Evolutionary conservation across 2,113 vertebrate genomes (phyloP).

Genomic region (Echinops telfairi): DNA sequence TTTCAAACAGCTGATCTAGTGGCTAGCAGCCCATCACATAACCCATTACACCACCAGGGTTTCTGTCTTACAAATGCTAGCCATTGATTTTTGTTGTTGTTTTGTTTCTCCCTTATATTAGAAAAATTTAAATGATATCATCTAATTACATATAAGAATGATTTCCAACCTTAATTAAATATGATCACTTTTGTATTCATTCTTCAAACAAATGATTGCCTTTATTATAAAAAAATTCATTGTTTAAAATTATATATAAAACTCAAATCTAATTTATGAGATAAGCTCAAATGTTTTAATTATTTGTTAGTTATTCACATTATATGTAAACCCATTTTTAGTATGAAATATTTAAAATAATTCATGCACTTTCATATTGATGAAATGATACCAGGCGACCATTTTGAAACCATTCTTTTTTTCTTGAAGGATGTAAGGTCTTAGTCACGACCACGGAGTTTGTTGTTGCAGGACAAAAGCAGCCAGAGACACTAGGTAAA

Average conservation of each 20-base stretch:
- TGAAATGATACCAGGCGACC: neutral
- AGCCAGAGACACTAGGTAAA: neutral
- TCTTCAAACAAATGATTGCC: neutral
- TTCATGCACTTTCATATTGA: neutral
- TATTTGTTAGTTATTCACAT: neutral
- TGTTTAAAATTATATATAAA: neutral
- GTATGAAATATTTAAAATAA: slow-evolving; percentile 8
- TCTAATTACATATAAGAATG: neutral
- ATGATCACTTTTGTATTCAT: neutral
- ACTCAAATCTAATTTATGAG: neutral
- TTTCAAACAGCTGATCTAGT: no score
- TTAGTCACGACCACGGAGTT: neutral
- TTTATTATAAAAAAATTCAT: slow-evolving; percentile 13
- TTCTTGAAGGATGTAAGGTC: neutral
- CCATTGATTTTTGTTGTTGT: neutral
- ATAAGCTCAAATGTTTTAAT: slow-evolving; percentile 28
- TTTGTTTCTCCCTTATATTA: neutral
- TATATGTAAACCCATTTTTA: slow-evolving; percentile 13
- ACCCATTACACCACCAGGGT: no score
- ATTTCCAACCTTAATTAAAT: neutral
- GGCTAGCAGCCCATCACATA: no score
- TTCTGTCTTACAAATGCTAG: no score
- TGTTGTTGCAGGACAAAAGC: neutral
- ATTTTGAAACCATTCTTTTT: neutral
- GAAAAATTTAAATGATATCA: neutral